phyloP scores from a whole-genome alignment of 1,140 invertebrate genomes.

The Drosophila lacteicornis region DNA sequence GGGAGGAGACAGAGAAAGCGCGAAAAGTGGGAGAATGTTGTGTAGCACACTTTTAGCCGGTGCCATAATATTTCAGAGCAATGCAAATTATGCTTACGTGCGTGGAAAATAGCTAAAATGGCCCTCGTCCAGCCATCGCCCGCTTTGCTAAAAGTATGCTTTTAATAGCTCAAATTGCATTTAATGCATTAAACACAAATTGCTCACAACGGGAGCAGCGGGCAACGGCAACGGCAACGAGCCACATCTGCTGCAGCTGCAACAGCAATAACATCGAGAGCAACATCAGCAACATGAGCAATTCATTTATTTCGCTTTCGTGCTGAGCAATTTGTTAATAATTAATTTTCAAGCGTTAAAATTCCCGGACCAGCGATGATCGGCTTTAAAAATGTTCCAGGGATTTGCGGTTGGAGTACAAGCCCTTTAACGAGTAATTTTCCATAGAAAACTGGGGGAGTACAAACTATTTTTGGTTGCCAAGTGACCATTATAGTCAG shows the following conservation, averaged over 20 bases:
- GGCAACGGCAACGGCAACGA: background rate
- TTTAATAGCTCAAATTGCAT: constrained; percentile 75
- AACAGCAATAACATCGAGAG: constrained; percentile 17
- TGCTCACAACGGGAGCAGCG: constrained; percentile 23
- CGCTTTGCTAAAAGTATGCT: constrained; percentile 58
- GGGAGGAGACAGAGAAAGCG: background rate
- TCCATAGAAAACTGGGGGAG: background rate
- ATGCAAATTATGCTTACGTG: constrained; percentile 73
- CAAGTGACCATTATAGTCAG: background rate
- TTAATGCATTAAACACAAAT: constrained; percentile 66
- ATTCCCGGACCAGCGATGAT: constrained; percentile 8
- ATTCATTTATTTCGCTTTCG: constrained; percentile 42
- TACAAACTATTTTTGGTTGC: constrained; percentile 8
- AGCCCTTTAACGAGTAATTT: constrained; percentile 1
- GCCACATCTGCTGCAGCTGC: constrained; percentile 28
- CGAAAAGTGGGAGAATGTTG: constrained; percentile 29
- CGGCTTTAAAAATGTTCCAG: background rate
- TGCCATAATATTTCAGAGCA: constrained; percentile 71
- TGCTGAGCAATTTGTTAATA: constrained; percentile 57
- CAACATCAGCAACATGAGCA: constrained; percentile 33
- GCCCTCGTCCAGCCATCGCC: constrained; percentile 17
- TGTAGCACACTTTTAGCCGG: constrained; percentile 65
- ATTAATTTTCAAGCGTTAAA: constrained; percentile 42
- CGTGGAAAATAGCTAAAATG: constrained; percentile 48
- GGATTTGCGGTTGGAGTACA: background rate